phyloP scores from a whole-genome alignment of 2,113 vertebrate species.

The Excalfactoria chinensis region DNA sequence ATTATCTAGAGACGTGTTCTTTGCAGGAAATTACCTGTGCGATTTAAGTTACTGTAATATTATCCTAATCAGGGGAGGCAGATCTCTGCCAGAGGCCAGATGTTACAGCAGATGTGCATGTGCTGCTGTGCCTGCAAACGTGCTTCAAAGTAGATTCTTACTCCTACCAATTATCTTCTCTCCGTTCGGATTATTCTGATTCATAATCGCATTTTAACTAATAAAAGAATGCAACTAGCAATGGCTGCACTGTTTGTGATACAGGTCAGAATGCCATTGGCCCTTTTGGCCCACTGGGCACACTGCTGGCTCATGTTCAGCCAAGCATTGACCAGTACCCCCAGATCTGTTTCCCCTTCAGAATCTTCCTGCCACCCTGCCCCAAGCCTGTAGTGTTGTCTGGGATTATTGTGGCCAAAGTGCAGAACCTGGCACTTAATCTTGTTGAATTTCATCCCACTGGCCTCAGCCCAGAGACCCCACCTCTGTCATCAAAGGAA shows the following conservation, averaged over 20 bases:
- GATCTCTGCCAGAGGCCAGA: conserved; percentile 7
- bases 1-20: not conserved
- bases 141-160: not conserved
- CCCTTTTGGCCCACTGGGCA: too few species aligned
- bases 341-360: too few species aligned
- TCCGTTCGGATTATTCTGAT: not conserved
- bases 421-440: too few species aligned
- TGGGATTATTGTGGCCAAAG: too few species aligned
- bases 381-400: too few species aligned
- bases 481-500: not conserved
- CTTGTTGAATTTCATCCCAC: too few species aligned
- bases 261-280: too few species aligned
- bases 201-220: not conserved
- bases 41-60: not conserved
- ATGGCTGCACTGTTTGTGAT: not conserved
- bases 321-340: too few species aligned
- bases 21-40: not conserved
- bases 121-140: not conserved
- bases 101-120: not conserved
- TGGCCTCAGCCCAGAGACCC: too few species aligned
- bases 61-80: not conserved
- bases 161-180: not conserved
- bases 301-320: too few species aligned
- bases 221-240: not conserved
- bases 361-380: too few species aligned